These are phyloP conservation scores for Mixornis gularis DNA, from an alignment of 2,113 vertebrate genomes.

Conservation along the genomic window DNA sequence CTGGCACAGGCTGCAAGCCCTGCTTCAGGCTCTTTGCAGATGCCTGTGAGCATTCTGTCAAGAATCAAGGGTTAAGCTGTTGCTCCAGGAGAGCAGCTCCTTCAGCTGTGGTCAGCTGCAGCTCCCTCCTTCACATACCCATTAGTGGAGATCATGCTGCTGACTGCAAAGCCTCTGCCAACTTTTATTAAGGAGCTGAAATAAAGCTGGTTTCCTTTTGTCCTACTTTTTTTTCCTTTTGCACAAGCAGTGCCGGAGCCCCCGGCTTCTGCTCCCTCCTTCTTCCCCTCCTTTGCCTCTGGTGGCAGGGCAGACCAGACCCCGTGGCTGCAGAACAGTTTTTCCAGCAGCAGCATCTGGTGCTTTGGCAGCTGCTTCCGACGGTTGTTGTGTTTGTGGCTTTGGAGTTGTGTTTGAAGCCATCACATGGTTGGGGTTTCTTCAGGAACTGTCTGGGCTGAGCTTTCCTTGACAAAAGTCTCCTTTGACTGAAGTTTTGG, in stretches of 20 bases:
- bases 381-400: slow-evolving; percentile 59
- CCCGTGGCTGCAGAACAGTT: not conserved
- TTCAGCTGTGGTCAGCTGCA: not conserved
- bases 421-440: slow-evolving; percentile 46
- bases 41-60: not conserved
- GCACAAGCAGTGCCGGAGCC: not conserved
- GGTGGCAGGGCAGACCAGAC: not conserved
- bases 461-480: slow-evolving; percentile 42
- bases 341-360: slow-evolving; percentile 64
- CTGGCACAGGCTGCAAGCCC: not conserved
- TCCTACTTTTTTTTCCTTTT: not conserved
- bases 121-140: not conserved
- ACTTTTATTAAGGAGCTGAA: not conserved
- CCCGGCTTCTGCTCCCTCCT: not conserved
- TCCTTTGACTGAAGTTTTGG: slow-evolving; percentile 25
- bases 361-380: slow-evolving; percentile 24
- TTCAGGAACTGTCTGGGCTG: slow-evolving; percentile 51
- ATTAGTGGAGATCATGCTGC: fast-evolving
- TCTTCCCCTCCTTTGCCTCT: not conserved
- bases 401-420: slow-evolving; percentile 52
- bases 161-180: not conserved
- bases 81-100: not conserved
- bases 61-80: not conserved
- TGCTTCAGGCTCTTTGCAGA: not conserved
- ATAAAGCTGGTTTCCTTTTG: not conserved